Conservation (phyloP, 2,113 vertebrate genomes). For the Cebus imitator region DNA sequence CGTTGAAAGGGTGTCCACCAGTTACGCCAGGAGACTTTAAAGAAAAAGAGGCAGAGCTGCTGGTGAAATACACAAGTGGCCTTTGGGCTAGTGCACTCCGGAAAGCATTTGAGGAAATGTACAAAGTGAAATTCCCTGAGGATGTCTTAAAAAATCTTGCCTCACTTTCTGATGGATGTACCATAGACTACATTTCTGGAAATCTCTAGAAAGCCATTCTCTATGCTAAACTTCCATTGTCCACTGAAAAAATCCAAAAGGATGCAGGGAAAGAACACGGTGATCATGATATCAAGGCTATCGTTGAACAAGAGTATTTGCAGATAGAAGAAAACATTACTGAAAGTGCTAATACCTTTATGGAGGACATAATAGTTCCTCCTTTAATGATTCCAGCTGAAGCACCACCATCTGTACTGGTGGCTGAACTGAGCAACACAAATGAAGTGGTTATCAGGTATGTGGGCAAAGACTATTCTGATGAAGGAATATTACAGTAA, state of each 20-base stretch:
- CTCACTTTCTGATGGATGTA: constrained; percentile 88
- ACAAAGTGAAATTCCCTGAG: constrained; percentile 89
- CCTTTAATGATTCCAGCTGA: constrained; percentile 85
- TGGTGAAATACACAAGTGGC: constrained; percentile 89
- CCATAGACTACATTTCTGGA: constrained; percentile 87
- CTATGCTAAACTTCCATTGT: constrained; percentile 84
- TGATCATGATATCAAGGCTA: constrained; percentile 55
- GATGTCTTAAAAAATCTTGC: constrained; percentile 87
- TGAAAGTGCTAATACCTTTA: constrained; percentile 41
- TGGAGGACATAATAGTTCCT: constrained; percentile 81
- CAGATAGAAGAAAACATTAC: constrained; percentile 68
- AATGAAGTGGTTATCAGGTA: constrained; percentile 93
- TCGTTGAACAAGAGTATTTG: constrained; percentile 73
- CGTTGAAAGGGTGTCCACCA: constrained; percentile 38
- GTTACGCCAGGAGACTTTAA: constrained; percentile 82
- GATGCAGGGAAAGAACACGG: constrained; percentile 57
- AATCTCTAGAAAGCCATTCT: constrained; percentile 92
- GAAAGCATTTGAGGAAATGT: constrained; percentile 90
- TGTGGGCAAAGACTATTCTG: constrained; percentile 93
- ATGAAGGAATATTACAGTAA: constrained; percentile 90
- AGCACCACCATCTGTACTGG: constrained; percentile 90
- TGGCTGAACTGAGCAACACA: constrained; percentile 89
- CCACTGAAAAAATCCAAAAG: constrained; percentile 81
- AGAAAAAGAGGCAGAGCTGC: constrained; percentile 87
- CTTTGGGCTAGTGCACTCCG: constrained; percentile 93